Percentiles rank a stretch among this genome's conserved stretches.
phyloP scores from a whole-genome alignment of 2,888 invertebrate species.

The Metopia argyrocephala region DNA sequence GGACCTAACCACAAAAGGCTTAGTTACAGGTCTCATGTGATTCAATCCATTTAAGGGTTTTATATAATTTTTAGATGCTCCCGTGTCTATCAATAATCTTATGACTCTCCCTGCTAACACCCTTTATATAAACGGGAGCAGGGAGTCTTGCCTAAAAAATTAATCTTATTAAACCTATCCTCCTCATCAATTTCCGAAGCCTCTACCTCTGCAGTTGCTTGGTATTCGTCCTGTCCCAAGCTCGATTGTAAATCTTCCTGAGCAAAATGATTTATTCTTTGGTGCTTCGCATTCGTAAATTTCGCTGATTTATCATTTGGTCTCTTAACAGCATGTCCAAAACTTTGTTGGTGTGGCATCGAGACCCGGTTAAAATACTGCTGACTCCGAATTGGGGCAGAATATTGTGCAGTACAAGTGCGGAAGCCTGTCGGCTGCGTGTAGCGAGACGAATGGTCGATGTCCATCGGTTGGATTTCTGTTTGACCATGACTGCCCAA shows the following conservation, averaged over 20 bases:
- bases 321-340: not conserved
- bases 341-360: no score
- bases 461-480: no score
- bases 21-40: conserved; percentile 26
- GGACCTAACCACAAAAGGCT: conserved; percentile 48
- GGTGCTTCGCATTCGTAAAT: not conserved
- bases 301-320: not conserved
- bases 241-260: not conserved
- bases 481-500: no score
- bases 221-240: not conserved
- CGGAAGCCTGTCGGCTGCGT: not conserved
- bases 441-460: not conserved
- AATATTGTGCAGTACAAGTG: no score
- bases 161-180: not conserved
- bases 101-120: not conserved
- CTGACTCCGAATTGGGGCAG: no score
- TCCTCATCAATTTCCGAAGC: not conserved
- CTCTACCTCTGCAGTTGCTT: not conserved
- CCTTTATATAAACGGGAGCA: not conserved
- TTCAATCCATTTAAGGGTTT: conserved; percentile 46
- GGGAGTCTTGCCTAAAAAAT: not conserved
- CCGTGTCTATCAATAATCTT: conserved; percentile 1
- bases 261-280: not conserved
- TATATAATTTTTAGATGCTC: conserved; percentile 60
- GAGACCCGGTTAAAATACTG: no score